These are phyloP conservation scores for Choloepus didactylus DNA, from an alignment of 2,797 vertebrate genomes.

Conservation along the genomic window DNA sequence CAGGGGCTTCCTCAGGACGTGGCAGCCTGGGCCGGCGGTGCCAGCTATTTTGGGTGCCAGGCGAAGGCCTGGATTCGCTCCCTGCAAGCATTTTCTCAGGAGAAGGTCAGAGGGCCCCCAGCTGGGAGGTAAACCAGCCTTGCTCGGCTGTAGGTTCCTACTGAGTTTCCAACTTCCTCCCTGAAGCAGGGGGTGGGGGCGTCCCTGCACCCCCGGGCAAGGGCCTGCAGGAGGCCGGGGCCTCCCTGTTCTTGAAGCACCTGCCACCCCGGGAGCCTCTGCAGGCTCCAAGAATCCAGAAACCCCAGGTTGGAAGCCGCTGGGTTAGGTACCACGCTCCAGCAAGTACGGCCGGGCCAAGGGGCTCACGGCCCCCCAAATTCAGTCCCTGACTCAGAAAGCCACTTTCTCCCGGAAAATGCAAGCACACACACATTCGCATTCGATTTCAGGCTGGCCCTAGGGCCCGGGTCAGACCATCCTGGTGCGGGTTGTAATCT, in stretches of 20 bases:
- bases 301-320: too few relatives aligned
- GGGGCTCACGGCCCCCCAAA: too few relatives aligned
- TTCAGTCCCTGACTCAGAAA: not conserved
- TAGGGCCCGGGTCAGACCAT: fast-evolving
- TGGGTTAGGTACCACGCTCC: too few relatives aligned
- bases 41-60: not conserved
- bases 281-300: too few relatives aligned
- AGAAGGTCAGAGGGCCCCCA: constrained; percentile 12
- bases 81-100: constrained; percentile 31
- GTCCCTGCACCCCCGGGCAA: not conserved
- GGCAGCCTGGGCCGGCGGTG: not conserved
- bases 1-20: not conserved
- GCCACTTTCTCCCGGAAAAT: not conserved
- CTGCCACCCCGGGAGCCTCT: not conserved
- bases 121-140: not conserved
- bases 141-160: not conserved
- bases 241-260: not conserved
- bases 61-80: not conserved
- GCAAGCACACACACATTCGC: fast-evolving
- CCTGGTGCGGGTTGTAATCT: not conserved
- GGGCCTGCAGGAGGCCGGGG: not conserved
- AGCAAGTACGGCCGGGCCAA: not conserved
- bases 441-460: not conserved
- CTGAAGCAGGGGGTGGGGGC: not conserved
- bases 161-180: not conserved